A percentile compares a stretch with the other conserved stretches of the same genome.
Conservation (phyloP, 2,113 vertebrate genomes). For the Nettapus auritus region DNA sequence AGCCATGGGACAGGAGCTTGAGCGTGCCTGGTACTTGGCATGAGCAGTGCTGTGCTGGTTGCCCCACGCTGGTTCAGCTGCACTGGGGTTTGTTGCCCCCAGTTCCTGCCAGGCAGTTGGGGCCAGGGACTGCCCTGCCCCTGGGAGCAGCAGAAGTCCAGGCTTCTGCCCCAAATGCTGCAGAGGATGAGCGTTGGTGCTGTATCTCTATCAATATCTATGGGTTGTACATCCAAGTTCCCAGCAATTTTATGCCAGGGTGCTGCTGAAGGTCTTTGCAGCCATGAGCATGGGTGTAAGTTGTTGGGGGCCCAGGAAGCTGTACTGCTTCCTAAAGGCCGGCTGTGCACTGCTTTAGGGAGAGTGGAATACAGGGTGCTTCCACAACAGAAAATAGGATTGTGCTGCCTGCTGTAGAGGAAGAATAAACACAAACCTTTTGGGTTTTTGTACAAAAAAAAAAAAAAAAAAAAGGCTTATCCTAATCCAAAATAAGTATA, state of each 20-base stretch:
- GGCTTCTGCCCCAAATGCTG: no score
- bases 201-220: no score
- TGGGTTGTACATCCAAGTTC: no score
- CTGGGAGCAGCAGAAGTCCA: no score
- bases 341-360: rapidly evolving
- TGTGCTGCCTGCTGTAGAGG: background rate
- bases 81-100: no score
- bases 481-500: background rate
- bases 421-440: background rate
- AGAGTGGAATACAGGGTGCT: background rate
- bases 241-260: no score
- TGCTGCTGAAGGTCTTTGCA: no score
- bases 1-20: background rate
- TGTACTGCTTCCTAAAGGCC: background rate
- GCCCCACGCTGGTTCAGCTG: no score
- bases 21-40: background rate
- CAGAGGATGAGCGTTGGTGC: no score
- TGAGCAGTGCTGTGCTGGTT: background rate
- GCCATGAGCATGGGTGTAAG: no score
- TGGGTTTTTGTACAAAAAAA: background rate
- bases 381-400: background rate
- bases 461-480: background rate
- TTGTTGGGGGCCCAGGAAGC: background rate
- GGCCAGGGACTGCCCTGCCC: no score
- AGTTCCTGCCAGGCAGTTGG: no score